Evolutionary conservation across 2,888 invertebrate genomes (phyloP), one percentile per base, ranked within the genome.

Genomic region (Microplitis manilae): DNA sequence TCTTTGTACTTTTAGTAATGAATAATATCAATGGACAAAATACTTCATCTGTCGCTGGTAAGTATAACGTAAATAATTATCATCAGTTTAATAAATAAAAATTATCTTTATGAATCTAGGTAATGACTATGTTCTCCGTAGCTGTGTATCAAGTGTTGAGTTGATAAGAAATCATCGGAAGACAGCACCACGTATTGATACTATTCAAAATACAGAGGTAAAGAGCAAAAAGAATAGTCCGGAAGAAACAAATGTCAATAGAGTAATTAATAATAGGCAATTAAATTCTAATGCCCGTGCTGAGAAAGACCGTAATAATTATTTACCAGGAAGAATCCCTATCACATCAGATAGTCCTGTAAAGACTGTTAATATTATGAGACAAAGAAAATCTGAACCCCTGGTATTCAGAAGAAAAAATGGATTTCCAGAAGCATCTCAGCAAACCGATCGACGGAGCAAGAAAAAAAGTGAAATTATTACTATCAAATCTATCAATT

Each of bases 121-220:
- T 81, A 83, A 86, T 75, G 87, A 86, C 79, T 89, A 84, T 70
- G 84, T 89, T 78, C 79, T 89, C 13, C 85, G 84, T 39, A 89
- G 86, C 78, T 89, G 89, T 74, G 86, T 83, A 76, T 88, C 89
- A 67, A 89, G 84, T 39, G 88, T 85, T 5, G 85, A 89, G 76
- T 82, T 89, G 65, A 85, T 82, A 40, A 85, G 86, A 75, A 69
- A 65, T 50, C 75, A 62, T 13, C 59, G 68, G 50, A 70, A 70
- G 38, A 77, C 50, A 67, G 67, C 30, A 39, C 13, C 13, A 40
- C 20, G 39, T 17, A 20, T 15, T 30, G 20, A 6, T 17, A 65
- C 30, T 15, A 7, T 50, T 8, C 1, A 38, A 59, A 59, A 65
- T 15, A n/a, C 7, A 15, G 40, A 5, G 8, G 20, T 40, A 17